Percentiles rank a stretch among this genome's conserved stretches.
These are phyloP conservation scores for Coelopa frigida DNA, from an alignment of 1,140 invertebrate genomes.

Conservation along the genomic window DNA sequence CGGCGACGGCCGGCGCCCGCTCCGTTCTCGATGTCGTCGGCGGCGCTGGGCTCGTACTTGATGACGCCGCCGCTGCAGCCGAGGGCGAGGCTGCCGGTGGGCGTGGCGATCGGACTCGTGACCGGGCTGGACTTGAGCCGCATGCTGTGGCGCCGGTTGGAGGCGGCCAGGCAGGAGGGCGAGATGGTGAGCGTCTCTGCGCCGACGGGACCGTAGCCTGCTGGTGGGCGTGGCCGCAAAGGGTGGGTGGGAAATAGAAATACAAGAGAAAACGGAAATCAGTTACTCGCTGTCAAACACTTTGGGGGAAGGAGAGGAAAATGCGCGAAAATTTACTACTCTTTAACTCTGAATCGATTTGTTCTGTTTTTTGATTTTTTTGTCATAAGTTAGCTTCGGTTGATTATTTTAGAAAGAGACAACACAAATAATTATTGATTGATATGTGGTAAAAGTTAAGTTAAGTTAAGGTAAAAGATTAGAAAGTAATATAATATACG, in stretches of 20 bases:
- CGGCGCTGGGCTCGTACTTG: slow-evolving; percentile 26
- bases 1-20: not conserved
- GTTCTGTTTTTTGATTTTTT: not conserved
- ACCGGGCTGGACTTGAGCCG: slow-evolving; percentile 32
- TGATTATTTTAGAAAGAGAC: too few relatives aligned
- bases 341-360: not conserved
- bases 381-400: not conserved
- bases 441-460: too few relatives aligned
- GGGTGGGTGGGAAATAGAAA: slow-evolving; percentile 15
- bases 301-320: too few relatives aligned
- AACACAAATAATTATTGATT: not conserved
- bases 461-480: not conserved
- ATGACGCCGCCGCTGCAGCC: slow-evolving; percentile 17
- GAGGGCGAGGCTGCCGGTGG: slow-evolving; percentile 8
- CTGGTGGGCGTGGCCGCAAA: too few relatives aligned
- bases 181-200: too few relatives aligned
- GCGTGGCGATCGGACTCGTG: slow-evolving; percentile 30
- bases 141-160: slow-evolving; percentile 18
- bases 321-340: too few relatives aligned
- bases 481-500: not conserved
- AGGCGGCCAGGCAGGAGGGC: too few relatives aligned
- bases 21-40: slow-evolving; percentile 6
- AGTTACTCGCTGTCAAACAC: too few relatives aligned
- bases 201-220: too few relatives aligned
- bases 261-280: slow-evolving; percentile 19